A percentile compares a stretch with the other conserved stretches of the same genome.
phyloP scores from a whole-genome alignment of 2,888 invertebrate species.

The Parascotia fuliginaria region DNA sequence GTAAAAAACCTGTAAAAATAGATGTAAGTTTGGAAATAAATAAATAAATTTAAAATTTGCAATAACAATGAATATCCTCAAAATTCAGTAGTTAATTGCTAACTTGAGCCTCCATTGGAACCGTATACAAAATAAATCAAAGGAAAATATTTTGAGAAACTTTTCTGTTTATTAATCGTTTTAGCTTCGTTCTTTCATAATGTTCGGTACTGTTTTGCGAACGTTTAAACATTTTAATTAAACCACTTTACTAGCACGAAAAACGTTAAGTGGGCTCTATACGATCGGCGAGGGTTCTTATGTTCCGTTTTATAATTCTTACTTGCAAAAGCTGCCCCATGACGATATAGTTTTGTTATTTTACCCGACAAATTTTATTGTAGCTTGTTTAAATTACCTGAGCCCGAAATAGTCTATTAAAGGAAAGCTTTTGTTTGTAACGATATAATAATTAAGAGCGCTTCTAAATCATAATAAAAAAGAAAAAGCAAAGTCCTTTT shows the following conservation, averaged over 20 bases:
- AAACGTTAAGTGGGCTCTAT: slow-evolving; percentile 51
- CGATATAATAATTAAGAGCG: slow-evolving; percentile 35
- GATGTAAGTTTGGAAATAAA: too few species aligned
- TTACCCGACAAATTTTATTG: slow-evolving; percentile 27
- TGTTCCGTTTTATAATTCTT: slow-evolving; percentile 42
- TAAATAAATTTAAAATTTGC: too few species aligned
- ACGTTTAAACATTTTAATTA: slow-evolving; percentile 72
- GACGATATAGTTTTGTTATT: slow-evolving; percentile 23
- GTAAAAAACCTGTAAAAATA: too few species aligned
- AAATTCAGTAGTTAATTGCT: slow-evolving; percentile 28
- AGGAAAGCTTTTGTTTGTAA: slow-evolving; percentile 27
- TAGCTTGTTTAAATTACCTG: slow-evolving; percentile 29
- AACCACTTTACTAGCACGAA: slow-evolving; percentile 57
- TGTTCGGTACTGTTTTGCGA: slow-evolving; percentile 52
- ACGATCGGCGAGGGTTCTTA: slow-evolving; percentile 47
- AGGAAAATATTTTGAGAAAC: slow-evolving; percentile 29
- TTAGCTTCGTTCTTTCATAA: slow-evolving; percentile 34
- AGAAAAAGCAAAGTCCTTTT: slow-evolving; percentile 17
- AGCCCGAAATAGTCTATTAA: slow-evolving; percentile 23
- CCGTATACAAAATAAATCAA: slow-evolving; percentile 30
- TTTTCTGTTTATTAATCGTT: slow-evolving; percentile 30
- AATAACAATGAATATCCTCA: background rate
- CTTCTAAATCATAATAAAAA: slow-evolving; percentile 28
- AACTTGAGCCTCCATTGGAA: slow-evolving; percentile 19
- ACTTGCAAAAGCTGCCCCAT: slow-evolving; percentile 40